These are phyloP conservation scores for Tachypleus tridentatus DNA, from an alignment of 1,140 invertebrate genomes.

Conservation along the genomic window DNA sequence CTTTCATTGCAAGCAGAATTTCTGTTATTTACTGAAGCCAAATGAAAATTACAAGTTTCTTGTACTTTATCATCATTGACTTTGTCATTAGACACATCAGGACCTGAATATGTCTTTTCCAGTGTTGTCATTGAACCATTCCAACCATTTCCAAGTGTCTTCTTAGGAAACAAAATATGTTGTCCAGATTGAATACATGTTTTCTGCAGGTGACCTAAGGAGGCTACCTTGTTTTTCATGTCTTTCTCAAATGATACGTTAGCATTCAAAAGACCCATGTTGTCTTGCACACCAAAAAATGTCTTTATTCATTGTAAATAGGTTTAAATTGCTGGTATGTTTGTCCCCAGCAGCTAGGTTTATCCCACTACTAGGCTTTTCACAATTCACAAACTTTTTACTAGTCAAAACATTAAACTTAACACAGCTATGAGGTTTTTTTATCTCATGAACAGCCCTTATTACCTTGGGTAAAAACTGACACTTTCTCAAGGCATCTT, in stretches of 20 bases:
- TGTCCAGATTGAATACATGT: background rate
- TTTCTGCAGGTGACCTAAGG: background rate
- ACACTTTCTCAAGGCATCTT: no score
- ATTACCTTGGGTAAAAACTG: background rate
- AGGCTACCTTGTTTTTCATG: background rate
- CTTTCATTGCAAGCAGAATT: background rate
- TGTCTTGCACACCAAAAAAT: slow-evolving; percentile 1
- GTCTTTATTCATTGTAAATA: slow-evolving; percentile 2
- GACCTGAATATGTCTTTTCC: background rate
- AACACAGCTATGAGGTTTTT: background rate
- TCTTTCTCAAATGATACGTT: slow-evolving; percentile 5
- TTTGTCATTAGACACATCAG: background rate
- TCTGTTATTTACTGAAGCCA: background rate
- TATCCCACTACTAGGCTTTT: background rate
- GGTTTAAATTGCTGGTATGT: background rate
- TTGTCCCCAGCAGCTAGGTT: background rate
- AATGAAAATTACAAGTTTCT: no score
- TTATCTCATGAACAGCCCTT: background rate
- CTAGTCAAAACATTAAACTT: background rate
- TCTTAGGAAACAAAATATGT: background rate
- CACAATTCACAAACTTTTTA: background rate
- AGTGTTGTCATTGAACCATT: background rate
- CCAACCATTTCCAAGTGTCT: background rate
- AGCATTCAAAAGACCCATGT: slow-evolving; percentile 8
- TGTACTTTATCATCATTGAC: background rate